Evolutionary conservation across 2,888 invertebrate genomes (phyloP), one percentile per base, ranked within the genome.

Genomic region (Seira musarum): DNA sequence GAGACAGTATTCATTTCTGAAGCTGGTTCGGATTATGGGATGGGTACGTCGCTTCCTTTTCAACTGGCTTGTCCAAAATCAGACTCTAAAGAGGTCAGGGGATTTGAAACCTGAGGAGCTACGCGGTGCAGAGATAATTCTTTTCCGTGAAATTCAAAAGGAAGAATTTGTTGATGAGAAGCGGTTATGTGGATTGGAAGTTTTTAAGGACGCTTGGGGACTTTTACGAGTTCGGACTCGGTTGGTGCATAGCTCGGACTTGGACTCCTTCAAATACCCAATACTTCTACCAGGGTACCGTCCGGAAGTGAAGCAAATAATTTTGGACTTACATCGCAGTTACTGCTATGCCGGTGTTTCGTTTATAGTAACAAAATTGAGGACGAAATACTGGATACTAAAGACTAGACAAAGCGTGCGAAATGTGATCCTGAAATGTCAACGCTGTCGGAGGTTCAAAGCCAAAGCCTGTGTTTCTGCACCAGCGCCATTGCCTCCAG

Each of bases 241-340:
- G 3, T 19, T 69, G n/a, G n/a, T n/a, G n/a, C n/a, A n/a, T n/a
- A n/a, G n/a, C n/a, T n/a, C n/a, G n/a, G n/a, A n/a, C n/a, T n/a
- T n/a, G n/a, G n/a, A n/a, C n/a, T n/a, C n/a, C n/a, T 67, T 67
- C 67, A 67, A 40, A 21, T 21, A 46, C 21, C 67, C 67, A 21
- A 21, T 46, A 10, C 10, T 67, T n/a, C 21, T 67, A 2, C 21
- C 67, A 2, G n/a, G 25, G 1, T 17, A 35, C 19, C 10, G 40
- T 67, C 46, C 67, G 19, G 8, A 40, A 21, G 67, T 46, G 19
- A 10, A 21, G n/a, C 1, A 35, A 3, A 40, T 67, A 1, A 8
- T 67, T 2, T 2, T 2, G 46, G 15, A 40, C 1, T 3, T 21
- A 13, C 67, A 67, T 19, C 8, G 19, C 3, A 17, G 19, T 2